phyloP scores from a whole-genome alignment of 2,797 vertebrate genomes.

The Acrocephalus scirpaceus region DNA sequence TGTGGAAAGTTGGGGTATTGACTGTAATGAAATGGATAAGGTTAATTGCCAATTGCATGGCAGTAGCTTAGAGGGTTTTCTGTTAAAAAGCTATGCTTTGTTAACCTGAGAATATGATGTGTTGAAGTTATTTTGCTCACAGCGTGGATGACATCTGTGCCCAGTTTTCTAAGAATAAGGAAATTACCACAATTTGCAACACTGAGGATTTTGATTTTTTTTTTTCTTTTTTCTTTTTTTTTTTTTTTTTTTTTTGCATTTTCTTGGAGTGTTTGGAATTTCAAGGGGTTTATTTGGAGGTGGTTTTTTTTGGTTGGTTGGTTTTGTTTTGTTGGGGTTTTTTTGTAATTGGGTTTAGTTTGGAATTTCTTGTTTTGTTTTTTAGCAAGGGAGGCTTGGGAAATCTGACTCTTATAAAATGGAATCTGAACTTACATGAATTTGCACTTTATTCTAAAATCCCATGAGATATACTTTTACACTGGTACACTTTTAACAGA shows the following conservation, averaged over 20 bases:
- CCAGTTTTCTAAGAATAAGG: background rate
- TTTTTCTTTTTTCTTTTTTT: background rate
- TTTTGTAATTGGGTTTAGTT: background rate
- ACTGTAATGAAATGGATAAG: background rate
- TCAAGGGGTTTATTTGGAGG: rapidly evolving
- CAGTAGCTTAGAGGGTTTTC: background rate
- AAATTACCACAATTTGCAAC: background rate
- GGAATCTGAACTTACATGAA: background rate
- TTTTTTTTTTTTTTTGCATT: background rate
- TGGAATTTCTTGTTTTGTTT: background rate
- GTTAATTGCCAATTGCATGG: background rate
- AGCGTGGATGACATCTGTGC: background rate
- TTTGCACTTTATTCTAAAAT: background rate
- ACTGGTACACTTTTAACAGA: background rate
- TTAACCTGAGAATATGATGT: background rate
- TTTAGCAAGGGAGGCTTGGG: background rate
- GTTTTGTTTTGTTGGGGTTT: background rate
- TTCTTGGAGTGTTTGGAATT: background rate
- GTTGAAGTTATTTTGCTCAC: background rate
- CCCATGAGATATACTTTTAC: background rate
- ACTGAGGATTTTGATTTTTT: background rate
- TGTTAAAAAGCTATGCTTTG: background rate
- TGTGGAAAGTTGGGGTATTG: background rate
- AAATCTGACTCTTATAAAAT: background rate
- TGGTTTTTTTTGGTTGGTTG: background rate